Percentiles rank a stretch among this genome's conserved stretches.
phyloP scores from a whole-genome alignment of 2,888 invertebrate genomes.

The Opisthograptis luteolata region DNA sequence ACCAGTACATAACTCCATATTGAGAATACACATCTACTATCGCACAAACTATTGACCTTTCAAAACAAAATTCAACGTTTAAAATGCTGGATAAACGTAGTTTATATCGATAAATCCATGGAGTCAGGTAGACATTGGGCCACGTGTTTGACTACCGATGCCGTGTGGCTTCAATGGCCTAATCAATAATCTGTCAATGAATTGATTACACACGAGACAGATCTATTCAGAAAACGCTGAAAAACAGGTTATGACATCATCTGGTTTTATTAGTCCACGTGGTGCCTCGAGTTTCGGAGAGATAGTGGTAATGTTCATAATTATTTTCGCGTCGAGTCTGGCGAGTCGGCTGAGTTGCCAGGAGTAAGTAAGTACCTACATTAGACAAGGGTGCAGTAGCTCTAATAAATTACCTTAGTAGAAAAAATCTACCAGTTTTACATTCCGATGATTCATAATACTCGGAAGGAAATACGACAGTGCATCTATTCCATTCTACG shows the following conservation, averaged over 20 bases:
- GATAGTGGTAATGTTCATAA: slow-evolving; percentile 10
- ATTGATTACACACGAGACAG: slow-evolving; percentile 9
- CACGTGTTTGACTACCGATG: slow-evolving; percentile 2
- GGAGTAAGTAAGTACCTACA: too few relatives aligned
- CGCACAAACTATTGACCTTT: slow-evolving; percentile 6
- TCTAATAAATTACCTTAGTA: too few relatives aligned
- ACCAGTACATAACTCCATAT: too few relatives aligned
- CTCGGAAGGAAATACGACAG: too few relatives aligned
- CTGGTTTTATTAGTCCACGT: slow-evolving; percentile 22
- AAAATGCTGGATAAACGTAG: neutral
- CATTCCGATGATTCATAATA: too few relatives aligned
- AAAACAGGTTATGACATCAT: slow-evolving; percentile 41
- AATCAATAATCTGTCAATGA: slow-evolving; percentile 23
- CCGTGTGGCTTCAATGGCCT: slow-evolving; percentile 11
- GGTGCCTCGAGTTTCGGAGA: slow-evolving; percentile 2
- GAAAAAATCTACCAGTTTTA: too few relatives aligned
- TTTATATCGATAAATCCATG: neutral
- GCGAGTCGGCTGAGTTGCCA: slow-evolving; percentile 27
- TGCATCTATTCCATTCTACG: too few relatives aligned
- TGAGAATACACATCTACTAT: slow-evolving; percentile 9
- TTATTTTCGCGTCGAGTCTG: slow-evolving; percentile 43
- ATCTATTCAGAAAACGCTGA: slow-evolving; percentile 25
- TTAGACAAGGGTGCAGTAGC: too few relatives aligned
- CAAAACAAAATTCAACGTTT: slow-evolving; percentile 7
- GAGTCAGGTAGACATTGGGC: neutral